phyloP scores from a whole-genome alignment of 37 sponge, comb jelly and placozoan genomes.

The Spongia lamella region DNA sequence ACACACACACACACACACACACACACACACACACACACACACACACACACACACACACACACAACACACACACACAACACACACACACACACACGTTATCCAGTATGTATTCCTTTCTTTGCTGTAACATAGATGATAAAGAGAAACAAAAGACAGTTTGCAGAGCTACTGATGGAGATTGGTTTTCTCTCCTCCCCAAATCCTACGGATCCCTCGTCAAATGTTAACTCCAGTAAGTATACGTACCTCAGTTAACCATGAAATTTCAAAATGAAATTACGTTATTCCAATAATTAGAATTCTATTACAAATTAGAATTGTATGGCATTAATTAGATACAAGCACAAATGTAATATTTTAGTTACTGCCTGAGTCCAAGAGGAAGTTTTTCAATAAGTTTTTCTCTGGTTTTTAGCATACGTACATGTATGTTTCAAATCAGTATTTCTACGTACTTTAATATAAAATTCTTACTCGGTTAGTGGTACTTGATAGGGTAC shows the following conservation, averaged over 20 bases:
- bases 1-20: too few species aligned
- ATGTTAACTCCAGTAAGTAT: conserved; percentile 60
- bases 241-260: too few species aligned
- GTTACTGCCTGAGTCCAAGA: too few species aligned
- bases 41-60: not conserved
- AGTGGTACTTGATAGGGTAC: too few species aligned
- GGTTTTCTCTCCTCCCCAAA: conserved; percentile 61
- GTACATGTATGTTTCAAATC: not conserved
- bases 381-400: too few species aligned
- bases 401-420: not conserved
- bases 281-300: too few species aligned
- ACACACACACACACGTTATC: not conserved
- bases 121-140: conserved; percentile 60
- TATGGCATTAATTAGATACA: too few species aligned
- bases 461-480: too few species aligned
- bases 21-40: not conserved
- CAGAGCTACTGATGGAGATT: conserved; percentile 60
- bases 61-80: too few species aligned
- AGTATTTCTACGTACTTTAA: not conserved
- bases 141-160: conserved; percentile 79
- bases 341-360: too few species aligned
- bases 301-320: too few species aligned
- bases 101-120: not conserved
- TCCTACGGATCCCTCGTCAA: conserved; percentile 39
- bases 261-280: too few species aligned